Evolutionary conservation across 2,113 vertebrate genomes (phyloP), one percentile per base, ranked within the genome.

Genomic region (Anguilla japonica): DNA sequence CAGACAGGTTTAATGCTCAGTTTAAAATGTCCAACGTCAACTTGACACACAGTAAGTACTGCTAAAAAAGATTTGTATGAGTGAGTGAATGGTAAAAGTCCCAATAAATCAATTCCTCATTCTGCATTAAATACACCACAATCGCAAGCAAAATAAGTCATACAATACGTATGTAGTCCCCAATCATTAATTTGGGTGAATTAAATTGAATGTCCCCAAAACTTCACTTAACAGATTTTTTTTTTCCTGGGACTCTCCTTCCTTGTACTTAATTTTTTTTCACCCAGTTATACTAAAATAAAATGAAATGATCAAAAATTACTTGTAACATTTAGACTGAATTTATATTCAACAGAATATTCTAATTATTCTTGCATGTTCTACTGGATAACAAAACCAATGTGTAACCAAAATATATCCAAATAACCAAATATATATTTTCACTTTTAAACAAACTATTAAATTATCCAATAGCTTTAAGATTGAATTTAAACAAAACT

Each of bases 1-100:
- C 8, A 41, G 40, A 41, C 16, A 20, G 41, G 71, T 50, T 79
- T 14, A 87, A 75, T 56, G 50, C 75, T 87, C 67, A 78, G 5
- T 87, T 87, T 83, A 83, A 87, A 84, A 75, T 87, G 86, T 87
- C 86, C 82, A 79, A 87, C 43, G 29, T 56, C n/a, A 9, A 22
- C n/a, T 9, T 26, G 39, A 79, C 34, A 40, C 81, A 79, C 29
- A 53, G 29, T 22, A 79, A 60, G 3, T 18, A 57, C 41, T 43
- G 40, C 9, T 20, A 20, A 41, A 2, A 80, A 53, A 85, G 34
- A 57, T 15, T 26, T 80, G 78, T n/a, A 85, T 43, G 67, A 67
- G 75, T 71, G 6, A 79, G 78, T 41, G 50, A 80, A 56, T 26
- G 1, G 41, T 22, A 67, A 53, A 53, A 53, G 13, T 53, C 5